These are phyloP conservation scores for Lates japonicus DNA, from an alignment of 2,797 vertebrate genomes.

Conservation along the genomic window DNA sequence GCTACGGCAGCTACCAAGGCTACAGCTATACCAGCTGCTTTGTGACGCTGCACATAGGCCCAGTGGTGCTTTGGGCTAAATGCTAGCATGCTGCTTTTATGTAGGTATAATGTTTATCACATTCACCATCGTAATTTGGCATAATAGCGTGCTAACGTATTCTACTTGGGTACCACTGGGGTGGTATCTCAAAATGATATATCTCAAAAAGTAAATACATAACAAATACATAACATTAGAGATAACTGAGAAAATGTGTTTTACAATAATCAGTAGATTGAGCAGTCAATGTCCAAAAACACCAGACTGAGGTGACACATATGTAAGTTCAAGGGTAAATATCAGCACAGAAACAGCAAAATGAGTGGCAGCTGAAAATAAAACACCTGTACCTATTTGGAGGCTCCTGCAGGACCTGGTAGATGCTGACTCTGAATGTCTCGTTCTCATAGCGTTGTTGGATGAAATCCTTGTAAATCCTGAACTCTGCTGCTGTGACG, in stretches of 20 bases:
- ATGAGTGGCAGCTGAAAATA: not conserved
- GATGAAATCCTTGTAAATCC: conserved; percentile 94
- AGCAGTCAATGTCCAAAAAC: not conserved
- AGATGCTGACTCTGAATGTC: conserved; percentile 92
- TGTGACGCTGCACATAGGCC: not conserved
- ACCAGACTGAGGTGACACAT: not conserved
- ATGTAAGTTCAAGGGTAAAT: not conserved
- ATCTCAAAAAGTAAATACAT: too few relatives aligned
- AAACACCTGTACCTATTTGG: conserved; percentile 85
- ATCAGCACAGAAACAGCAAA: not conserved
- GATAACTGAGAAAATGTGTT: not conserved
- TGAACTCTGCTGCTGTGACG: conserved; percentile 94
- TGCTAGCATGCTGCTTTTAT: not conserved
- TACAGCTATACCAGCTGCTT: not conserved
- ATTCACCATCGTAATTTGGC: not conserved
- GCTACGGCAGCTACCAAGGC: not conserved
- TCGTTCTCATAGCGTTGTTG: conserved; percentile 90
- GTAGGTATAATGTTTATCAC: not conserved
- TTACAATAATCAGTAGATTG: not conserved
- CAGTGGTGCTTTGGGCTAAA: not conserved
- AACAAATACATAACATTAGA: too few relatives aligned
- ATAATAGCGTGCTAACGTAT: not conserved
- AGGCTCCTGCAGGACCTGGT: conserved; percentile 93
- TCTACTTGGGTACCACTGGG: not conserved
- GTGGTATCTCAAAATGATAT: too few relatives aligned